Percentiles rank a stretch among this genome's conserved stretches.
phyloP scores from a whole-genome alignment of 2,888 invertebrate species.

The Deladenus siricidicola region DNA sequence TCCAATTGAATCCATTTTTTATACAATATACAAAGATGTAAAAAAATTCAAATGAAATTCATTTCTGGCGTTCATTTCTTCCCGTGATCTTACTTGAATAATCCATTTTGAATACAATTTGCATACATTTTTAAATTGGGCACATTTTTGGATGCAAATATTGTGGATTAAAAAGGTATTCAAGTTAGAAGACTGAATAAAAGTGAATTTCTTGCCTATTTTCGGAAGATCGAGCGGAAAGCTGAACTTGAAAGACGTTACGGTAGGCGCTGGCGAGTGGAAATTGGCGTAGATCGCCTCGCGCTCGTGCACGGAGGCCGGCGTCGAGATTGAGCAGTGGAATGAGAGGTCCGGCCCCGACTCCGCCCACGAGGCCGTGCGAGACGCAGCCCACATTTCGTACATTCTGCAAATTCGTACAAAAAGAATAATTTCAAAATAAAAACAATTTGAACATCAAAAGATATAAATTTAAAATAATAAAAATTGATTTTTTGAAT shows the following conservation, averaged over 20 bases:
- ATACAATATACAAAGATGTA: neutral
- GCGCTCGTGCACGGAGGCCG: slow-evolving; percentile 44
- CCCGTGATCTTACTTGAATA: no score
- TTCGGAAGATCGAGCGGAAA: slow-evolving; percentile 36
- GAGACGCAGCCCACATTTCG: slow-evolving; percentile 17
- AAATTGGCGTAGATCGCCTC: slow-evolving; percentile 36
- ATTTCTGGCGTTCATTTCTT: slow-evolving; percentile 7
- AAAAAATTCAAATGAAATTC: neutral
- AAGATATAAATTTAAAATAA: no score
- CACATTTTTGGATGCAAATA: no score
- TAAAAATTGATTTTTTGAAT: no score
- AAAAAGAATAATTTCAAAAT: no score
- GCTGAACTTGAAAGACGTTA: slow-evolving; percentile 44
- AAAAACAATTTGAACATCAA: no score
- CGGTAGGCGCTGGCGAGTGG: slow-evolving; percentile 46
- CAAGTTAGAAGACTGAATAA: no score
- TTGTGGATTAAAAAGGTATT: no score
- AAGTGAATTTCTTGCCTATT: slow-evolving; percentile 34
- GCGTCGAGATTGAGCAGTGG: slow-evolving; percentile 47
- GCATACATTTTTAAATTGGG: no score
- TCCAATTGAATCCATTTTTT: neutral
- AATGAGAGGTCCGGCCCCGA: slow-evolving; percentile 42
- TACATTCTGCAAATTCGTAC: slow-evolving; percentile 37
- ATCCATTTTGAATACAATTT: no score
- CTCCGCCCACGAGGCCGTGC: slow-evolving; percentile 37